Evolutionary conservation across 2,797 vertebrate genomes (phyloP), one percentile per base, ranked within the genome.

Genomic region (Falco naumanni): DNA sequence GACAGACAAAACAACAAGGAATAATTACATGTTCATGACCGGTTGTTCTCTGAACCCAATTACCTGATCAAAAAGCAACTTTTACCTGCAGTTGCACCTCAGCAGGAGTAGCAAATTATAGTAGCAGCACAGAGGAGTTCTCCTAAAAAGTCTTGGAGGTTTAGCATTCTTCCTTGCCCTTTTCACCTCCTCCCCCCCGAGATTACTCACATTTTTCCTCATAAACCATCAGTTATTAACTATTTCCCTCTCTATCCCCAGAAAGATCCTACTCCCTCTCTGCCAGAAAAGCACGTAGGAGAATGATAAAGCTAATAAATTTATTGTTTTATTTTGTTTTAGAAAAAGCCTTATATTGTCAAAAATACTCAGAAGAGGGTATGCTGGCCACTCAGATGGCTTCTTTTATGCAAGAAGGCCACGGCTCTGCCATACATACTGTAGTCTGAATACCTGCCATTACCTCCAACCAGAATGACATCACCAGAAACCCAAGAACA

Each of bases 21-120:
- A 96, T 96, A 96, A 92, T 90, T 89, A n/a, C 28, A 39, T 74
- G 39, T 81, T 95, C 72, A 75, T 96, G 84, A 41, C 65, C 80
- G 81, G 66, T 17, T 85, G 43, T 83, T 94, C 69, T 63, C 75
- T 90, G 91, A 92, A 81, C 50, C 25, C 70, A 91, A 80, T 96
- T 95, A 93, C 20, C 59, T 70, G 43, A 85, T 94, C 90, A 91
- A 91, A 95, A 97, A 53, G n/a, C 48, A 93, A 48, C 24, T 57
- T 61, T 60, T 51, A 84, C 64, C 69, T 94, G 41, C 10, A 51
- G 54, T 74, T 70, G 47, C 9, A 74, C 6, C 50, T 21, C 48
- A 87, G 63, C 51, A 41, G 75, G 76, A 60, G 11, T 31, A 86
- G 39, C n/a, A 90, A 84, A 85, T 83, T 86, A 77, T 17, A 69